These are phyloP conservation scores for Micoletzkya japonica DNA, from an alignment of 2,888 invertebrate genomes.

Conservation along the genomic window DNA sequence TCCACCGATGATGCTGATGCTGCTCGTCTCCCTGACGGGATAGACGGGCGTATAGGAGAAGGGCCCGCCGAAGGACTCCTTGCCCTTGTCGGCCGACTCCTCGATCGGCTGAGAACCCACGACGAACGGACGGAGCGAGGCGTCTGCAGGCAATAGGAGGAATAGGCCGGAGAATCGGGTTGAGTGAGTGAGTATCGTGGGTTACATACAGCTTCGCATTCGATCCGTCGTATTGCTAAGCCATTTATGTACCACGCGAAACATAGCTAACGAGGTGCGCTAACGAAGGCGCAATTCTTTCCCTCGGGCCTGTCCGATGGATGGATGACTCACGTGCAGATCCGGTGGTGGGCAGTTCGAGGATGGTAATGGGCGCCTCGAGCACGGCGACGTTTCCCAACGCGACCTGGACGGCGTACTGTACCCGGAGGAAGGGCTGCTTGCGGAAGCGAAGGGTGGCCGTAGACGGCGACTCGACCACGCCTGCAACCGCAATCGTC, in stretches of 20 bases:
- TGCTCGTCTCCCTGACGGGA: slow-evolving; percentile 34
- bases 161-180: not conserved
- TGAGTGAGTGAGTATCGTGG: not conserved
- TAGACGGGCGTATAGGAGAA: slow-evolving; percentile 49
- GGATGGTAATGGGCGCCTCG: slow-evolving; percentile 25
- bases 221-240: not conserved
- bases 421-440: slow-evolving; percentile 46
- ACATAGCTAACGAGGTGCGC: not conserved
- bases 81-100: slow-evolving; percentile 40
- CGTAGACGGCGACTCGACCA: slow-evolving; percentile 44
- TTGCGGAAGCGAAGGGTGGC: slow-evolving; percentile 47
- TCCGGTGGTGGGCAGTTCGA: slow-evolving; percentile 10
- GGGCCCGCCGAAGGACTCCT: slow-evolving; percentile 43
- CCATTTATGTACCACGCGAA: not conserved
- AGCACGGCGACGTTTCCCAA: slow-evolving; percentile 19
- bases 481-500: slow-evolving; percentile 5
- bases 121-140: slow-evolving; percentile 34
- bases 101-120: slow-evolving; percentile 47
- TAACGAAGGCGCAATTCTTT: not conserved
- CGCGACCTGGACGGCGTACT: slow-evolving; percentile 45
- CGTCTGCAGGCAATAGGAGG: not conserved
- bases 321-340: not conserved
- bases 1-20: no score
- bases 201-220: not conserved
- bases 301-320: not conserved